A percentile compares a stretch with the other conserved stretches of the same genome.
phyloP scores from a whole-genome alignment of 92 coral and sea anemone genomes.

The Umimayanthus chanpuru region DNA sequence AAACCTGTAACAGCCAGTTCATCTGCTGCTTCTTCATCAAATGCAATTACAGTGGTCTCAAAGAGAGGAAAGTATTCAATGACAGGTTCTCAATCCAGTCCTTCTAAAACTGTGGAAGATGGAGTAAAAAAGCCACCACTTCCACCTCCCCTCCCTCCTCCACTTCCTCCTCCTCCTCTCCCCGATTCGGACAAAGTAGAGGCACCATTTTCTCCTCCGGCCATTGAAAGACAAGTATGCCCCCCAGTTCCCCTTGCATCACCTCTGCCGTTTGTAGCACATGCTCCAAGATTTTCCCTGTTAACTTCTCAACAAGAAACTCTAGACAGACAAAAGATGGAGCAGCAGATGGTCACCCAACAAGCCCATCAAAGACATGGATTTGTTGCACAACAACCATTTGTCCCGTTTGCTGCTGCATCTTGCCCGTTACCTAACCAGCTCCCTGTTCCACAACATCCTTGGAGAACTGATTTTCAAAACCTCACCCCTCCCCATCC shows the following conservation, averaged over 20 bases:
- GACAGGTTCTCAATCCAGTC: not conserved
- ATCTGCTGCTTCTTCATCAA: not conserved
- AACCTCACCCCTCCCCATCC: not conserved
- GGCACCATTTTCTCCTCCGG: slow-evolving; percentile 27
- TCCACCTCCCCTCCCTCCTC: slow-evolving; percentile 39
- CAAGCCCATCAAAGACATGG: not conserved
- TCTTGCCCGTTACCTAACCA: not conserved
- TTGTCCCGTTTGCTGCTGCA: not conserved
- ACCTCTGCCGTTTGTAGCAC: not conserved
- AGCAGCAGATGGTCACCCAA: not conserved
- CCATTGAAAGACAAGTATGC: slow-evolving; percentile 16
- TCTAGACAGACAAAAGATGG: slow-evolving; percentile 7
- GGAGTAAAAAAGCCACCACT: slow-evolving; percentile 1
- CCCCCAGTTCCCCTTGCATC: not conserved
- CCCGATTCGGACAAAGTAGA: not conserved
- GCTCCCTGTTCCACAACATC: slow-evolving; percentile 1
- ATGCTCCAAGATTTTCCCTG: slow-evolving; percentile 1
- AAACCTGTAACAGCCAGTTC: not conserved
- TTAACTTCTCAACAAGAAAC: slow-evolving; percentile 1
- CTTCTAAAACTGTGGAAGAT: not conserved
- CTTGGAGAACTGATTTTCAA: slow-evolving; percentile 14
- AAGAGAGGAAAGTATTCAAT: slow-evolving; percentile 28
- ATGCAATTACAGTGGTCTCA: slow-evolving; percentile 35
- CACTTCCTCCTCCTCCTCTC: slow-evolving; percentile 36
- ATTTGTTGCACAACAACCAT: not conserved